phyloP scores from a whole-genome alignment of 2,797 vertebrate genomes.

The Lepus oiostolus region DNA sequence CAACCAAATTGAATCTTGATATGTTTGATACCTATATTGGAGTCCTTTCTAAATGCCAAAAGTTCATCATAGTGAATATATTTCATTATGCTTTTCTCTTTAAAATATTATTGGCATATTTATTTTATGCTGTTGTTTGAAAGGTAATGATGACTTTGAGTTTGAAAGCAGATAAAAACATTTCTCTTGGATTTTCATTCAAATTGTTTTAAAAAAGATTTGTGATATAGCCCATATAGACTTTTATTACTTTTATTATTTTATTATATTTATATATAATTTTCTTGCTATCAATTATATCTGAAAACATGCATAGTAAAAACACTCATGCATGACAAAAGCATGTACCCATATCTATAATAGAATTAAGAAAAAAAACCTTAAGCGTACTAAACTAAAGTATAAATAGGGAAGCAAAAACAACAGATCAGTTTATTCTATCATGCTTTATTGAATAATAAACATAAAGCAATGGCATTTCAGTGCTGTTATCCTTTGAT shows the following conservation, averaged over 20 bases:
- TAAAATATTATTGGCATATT: conserved; percentile 9
- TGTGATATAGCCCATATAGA: background rate
- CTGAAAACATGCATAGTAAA: conserved; percentile 25
- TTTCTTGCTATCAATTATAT: background rate
- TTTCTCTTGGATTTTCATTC: conserved; percentile 35
- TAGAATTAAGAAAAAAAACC: background rate
- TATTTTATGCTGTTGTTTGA: background rate
- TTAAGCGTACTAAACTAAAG: conserved; percentile 40
- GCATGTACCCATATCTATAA: background rate
- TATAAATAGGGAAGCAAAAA: conserved; percentile 40
- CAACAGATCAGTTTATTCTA: conserved; percentile 44
- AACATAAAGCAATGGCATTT: conserved; percentile 29
- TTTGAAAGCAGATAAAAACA: conserved; percentile 5
- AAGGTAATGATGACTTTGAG: background rate
- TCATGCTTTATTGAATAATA: conserved; percentile 43
- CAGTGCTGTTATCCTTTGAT: conserved; percentile 33
- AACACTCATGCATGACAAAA: background rate
- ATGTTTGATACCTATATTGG: background rate
- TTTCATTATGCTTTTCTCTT: background rate
- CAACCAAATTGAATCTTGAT: background rate
- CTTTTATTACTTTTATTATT: background rate
- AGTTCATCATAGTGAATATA: conserved; percentile 7
- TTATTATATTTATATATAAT: background rate
- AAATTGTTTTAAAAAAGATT: background rate
- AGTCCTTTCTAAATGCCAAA: conserved; percentile 1